Evolutionary conservation across 1,140 invertebrate genomes (phyloP), one percentile per base, ranked within the genome.

Genomic region (Brachionus asplanchnoidis): DNA sequence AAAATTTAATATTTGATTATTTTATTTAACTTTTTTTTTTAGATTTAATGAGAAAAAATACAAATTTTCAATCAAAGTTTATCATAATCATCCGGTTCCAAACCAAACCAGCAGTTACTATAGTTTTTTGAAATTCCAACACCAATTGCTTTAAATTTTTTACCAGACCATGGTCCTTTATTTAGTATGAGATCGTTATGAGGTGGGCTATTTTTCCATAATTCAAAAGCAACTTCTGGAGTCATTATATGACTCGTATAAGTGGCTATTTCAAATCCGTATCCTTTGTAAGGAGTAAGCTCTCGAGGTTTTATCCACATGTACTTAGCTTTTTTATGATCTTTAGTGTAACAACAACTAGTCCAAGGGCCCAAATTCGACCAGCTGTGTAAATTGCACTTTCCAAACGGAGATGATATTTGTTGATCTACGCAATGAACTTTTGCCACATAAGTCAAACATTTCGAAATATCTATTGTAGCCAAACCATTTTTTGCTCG

Each of bases 261-360:
- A 79, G 77, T 60, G n/a, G 77, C 77, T 32, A 79, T 79, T 60
- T 79, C 77, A 60, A 79, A 79, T 8, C 77, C 77, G n/a, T 79
- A 32, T 3, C 77, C 77, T 60, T 79, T 79, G 11, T 79, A 79
- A 36, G 77, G 40, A 36, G 46, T 79, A 11, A 79, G 17, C 9
- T 79, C 77, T 40, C 46, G 50, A 56, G 77, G 77, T 60, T 79
- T 79, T 3, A 17, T 44, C 77, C 77, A 79, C 77, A 79, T 79
- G 17, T 44, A 79, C 56, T 79, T 79, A 0, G 77, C 77, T 56
- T 60, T 56, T 36, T 79, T 79, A 17, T 79, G 77, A 40, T 79
- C 50, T 56, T 60, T 60, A 36, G 77, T 79, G 36, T 79, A 79
- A 56, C 77, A 79, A 56, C 77, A 79, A 20, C 50, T 60, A 8